These are phyloP conservation scores for Acanthiza pusilla DNA, from an alignment of 2,797 vertebrate species.

Conservation along the genomic window DNA sequence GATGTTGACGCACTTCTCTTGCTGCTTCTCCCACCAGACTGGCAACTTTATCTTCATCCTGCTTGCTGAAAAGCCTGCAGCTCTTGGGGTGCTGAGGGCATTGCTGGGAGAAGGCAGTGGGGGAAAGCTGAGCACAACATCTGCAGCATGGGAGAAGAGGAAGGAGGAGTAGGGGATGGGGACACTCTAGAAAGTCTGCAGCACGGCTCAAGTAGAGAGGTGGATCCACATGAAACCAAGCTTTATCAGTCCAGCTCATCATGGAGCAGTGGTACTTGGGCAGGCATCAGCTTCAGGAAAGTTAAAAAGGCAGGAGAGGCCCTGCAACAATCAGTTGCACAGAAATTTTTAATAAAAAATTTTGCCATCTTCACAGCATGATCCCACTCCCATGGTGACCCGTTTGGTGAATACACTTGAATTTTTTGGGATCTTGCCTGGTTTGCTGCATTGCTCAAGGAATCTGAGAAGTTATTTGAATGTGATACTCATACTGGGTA, in stretches of 20 bases:
- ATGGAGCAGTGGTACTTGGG: rapidly evolving
- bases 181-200: not conserved
- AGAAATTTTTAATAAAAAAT: not conserved
- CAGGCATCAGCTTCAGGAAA: not conserved
- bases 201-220: not conserved
- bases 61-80: not conserved
- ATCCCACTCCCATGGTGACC: not conserved
- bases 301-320: not conserved
- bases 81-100: not conserved
- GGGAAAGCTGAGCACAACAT: not conserved
- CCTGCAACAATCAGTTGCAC: not conserved
- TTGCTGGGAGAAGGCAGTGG: not conserved
- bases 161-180: not conserved
- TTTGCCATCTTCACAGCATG: not conserved
- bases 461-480: not conserved
- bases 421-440: not conserved
- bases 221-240: not conserved
- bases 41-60: not conserved
- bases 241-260: not conserved
- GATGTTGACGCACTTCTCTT: not conserved
- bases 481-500: not conserved
- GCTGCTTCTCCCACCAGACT: not conserved
- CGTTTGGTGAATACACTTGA: not conserved
- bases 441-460: not conserved
- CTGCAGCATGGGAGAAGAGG: not conserved